Base-by-base conservation (phyloP, 1,140 invertebrate species). In the Drosophila kohkoa region DNA sequence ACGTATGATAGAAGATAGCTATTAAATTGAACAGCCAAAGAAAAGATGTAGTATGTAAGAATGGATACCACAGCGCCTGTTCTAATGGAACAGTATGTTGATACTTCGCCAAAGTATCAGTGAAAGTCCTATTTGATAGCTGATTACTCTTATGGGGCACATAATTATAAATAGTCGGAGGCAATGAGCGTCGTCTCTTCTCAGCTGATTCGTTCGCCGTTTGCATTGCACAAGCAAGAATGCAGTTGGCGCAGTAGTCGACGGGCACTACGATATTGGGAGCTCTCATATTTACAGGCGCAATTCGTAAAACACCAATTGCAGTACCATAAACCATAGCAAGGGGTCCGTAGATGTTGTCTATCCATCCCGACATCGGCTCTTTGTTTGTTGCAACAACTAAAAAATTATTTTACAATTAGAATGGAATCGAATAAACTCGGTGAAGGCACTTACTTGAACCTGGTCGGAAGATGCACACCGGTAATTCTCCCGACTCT, bases 341-440 rank as follows among this genome's bases (percentile, higher is more conserved):
- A 59, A 96, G 97, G 4, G 97, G 96, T 49, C 98, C 98, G 90
- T 98, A 98, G 67, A 97, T 93, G 86, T 98, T 99, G 90, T 99
- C 98, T 16, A 98, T 97, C 96, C 97, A 98, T 2, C 96, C 96
- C 11, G 92, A 57, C 0, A 94, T 77, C 0, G 95, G 95, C 70
- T 98, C 97, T 57, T 95, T 94, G 92, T 95, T 96, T 0, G 96
- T 95, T 0, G 96, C 96, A 32, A 97, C 94, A 25, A 98, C 97
- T 96, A 92, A 3, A 43, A 25, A 25, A 25, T 25, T 25, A 72
- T 20, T 54, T 0, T 10, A 11, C 95, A 75, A 95, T 94, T 10
- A 1, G n/a, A 32, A 32, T 54, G 28, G 3, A 79, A 94, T 16
- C 95, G 95, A 93, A 89, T 97, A 96, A 5, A 96, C 95, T 0